A percentile compares a stretch with the other conserved stretches of the same genome.
Evolutionary conservation across 2,113 vertebrate genomes (phyloP).

Genomic region (Aphelocoma coerulescens): DNA sequence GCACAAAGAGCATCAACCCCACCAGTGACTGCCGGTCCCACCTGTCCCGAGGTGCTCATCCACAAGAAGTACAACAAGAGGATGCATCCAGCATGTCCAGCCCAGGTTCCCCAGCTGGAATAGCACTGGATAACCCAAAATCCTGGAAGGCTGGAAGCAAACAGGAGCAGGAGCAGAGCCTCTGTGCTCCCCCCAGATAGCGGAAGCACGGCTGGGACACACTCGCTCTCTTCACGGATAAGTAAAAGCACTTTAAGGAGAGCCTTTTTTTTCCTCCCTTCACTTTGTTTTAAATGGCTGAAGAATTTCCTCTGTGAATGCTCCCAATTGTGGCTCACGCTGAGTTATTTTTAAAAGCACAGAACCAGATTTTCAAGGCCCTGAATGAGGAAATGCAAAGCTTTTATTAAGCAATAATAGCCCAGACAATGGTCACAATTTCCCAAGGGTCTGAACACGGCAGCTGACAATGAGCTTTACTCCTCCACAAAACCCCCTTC

Average conservation of each 20-base stretch:
- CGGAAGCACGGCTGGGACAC: neutral
- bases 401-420: conserved; percentile 61
- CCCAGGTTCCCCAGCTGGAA: neutral
- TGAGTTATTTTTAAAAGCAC: conserved; percentile 53
- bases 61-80: fast-evolving
- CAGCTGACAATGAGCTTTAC: conserved; percentile 45
- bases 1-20: neutral
- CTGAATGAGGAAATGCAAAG: conserved; percentile 48
- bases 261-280: neutral
- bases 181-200: neutral
- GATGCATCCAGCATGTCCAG: fast-evolving
- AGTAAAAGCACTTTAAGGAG: conserved; percentile 15
- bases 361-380: conserved; percentile 14
- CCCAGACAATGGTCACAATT: conserved; percentile 47
- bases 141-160: neutral
- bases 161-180: neutral
- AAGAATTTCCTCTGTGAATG: conserved; percentile 58
- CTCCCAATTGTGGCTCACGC: conserved; percentile 13
- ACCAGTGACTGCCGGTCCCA: neutral
- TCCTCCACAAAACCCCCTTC: conserved; percentile 50
- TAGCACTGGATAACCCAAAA: neutral
- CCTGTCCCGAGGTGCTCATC: neutral
- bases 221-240: neutral
- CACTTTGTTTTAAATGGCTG: conserved; percentile 11
- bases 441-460: conserved; percentile 48